A percentile compares a stretch with the other conserved stretches of the same genome.
phyloP scores from a whole-genome alignment of 2,888 invertebrate species.

The Fragum sueziense region DNA sequence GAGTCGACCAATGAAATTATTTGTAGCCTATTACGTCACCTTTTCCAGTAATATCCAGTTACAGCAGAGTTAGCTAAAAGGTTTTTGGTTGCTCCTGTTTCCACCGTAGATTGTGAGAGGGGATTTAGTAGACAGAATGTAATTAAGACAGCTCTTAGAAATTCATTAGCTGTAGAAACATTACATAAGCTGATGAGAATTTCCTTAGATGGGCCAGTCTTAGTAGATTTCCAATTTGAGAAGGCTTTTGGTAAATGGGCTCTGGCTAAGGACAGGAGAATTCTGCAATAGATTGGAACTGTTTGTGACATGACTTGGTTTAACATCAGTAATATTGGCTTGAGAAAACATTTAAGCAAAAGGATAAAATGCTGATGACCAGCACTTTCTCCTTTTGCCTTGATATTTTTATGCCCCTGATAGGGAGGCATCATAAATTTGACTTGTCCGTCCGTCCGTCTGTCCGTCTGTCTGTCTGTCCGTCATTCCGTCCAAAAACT shows the following conservation, averaged over 20 bases:
- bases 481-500: too few relatives aligned
- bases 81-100: not conserved
- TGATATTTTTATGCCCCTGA: not conserved
- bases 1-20: too few relatives aligned
- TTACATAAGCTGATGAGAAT: not conserved
- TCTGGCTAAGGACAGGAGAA: not conserved
- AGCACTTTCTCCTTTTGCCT: too few relatives aligned
- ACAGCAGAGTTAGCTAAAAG: not conserved
- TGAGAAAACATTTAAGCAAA: not conserved
- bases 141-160: slow-evolving; percentile 1
- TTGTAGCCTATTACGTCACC: too few relatives aligned
- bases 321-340: not conserved
- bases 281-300: too few relatives aligned
- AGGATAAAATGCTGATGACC: not conserved
- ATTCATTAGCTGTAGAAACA: not conserved
- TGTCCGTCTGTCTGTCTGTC: too few relatives aligned
- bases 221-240: not conserved
- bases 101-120: slow-evolving; percentile 17
- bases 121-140: slow-evolving; percentile 17
- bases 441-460: too few relatives aligned
- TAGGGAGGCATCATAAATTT: too few relatives aligned
- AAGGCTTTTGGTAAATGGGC: slow-evolving; percentile 1
- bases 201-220: not conserved
- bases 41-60: too few relatives aligned
- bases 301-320: too few relatives aligned